Evolutionary conservation across 2,888 invertebrate genomes (phyloP), one percentile per base, ranked within the genome.

Genomic region (Agrenia bidenticulata): DNA sequence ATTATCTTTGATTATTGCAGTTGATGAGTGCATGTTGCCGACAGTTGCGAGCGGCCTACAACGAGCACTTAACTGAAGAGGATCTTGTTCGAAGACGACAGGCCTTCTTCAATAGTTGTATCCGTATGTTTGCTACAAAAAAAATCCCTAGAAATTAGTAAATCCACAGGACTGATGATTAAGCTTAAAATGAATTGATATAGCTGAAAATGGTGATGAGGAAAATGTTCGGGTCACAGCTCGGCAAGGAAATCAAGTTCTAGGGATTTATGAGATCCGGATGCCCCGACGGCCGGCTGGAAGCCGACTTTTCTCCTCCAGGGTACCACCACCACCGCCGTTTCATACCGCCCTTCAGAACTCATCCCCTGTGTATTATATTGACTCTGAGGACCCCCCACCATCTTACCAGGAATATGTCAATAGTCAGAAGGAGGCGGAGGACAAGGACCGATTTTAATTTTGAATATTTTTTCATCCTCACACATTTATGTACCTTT

Each of bases 351-450:
- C 70, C 11, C 32, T 73, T 13, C 69, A 73, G 66, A 67, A 68
- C 17, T 73, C 73, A 15, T 62, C 64, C 39, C 73, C 73, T 1
- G 66, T 70, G 39, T 65, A 64, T 17, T 62, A 73, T 51, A 45
- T 55, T 27, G 64, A 69, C 50, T 50, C 64, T 21, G 69, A 72
- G 23, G 72, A 73, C 26, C 70, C 72, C 11, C 73, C 73, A n/a
- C 73, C 73, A 11, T 64, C 67, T 17, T 74, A 74, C 27, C 70
- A 72, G 37, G 73, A 74, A 32, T 74, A 68, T 59, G 37, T 72
- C 11, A 69, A 66, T 59, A 45, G 45, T 45, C n/a, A 56, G 21
- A 24, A 63, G n/a, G 56, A n/a, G 23, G 59, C 26, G 41, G 69
- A 66, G 9, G 66, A 69, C 54, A 69, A 66, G 39, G 45, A 56